Percentiles rank a stretch among this genome's conserved stretches.
These are phyloP conservation scores for Heliconius aoede DNA, from an alignment of 2,888 invertebrate genomes.

Conservation along the genomic window DNA sequence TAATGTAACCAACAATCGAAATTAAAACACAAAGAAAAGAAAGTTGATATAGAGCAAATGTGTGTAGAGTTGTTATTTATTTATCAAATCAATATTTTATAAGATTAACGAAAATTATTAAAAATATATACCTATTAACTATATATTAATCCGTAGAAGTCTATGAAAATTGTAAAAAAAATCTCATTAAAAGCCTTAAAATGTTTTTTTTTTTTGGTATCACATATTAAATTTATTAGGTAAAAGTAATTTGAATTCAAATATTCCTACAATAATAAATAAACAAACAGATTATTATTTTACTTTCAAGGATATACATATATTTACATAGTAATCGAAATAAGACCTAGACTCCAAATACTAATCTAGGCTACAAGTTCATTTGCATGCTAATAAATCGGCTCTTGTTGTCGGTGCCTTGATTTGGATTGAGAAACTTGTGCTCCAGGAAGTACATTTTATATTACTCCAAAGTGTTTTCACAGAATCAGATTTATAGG, in stretches of 20 bases:
- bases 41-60: background rate
- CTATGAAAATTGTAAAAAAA: background rate
- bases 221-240: too few species aligned
- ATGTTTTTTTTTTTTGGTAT: too few species aligned
- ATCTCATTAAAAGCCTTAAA: background rate
- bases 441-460: background rate
- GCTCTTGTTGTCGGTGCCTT: background rate
- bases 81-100: background rate
- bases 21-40: background rate
- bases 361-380: slow-evolving; percentile 8
- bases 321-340: slow-evolving; percentile 17
- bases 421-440: background rate
- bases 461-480: background rate
- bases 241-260: too few species aligned
- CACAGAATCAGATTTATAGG: background rate
- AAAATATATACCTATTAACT: background rate
- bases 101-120: background rate
- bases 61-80: background rate
- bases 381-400: slow-evolving; percentile 16
- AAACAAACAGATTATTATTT: background rate
- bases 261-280: background rate
- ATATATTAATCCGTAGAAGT: background rate
- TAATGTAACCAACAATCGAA: slow-evolving; percentile 18
- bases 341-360: slow-evolving; percentile 14
- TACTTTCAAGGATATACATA: background rate